These are phyloP conservation scores for Coreius guichenoti DNA, from an alignment of 2,797 vertebrate genomes.

Conservation along the genomic window DNA sequence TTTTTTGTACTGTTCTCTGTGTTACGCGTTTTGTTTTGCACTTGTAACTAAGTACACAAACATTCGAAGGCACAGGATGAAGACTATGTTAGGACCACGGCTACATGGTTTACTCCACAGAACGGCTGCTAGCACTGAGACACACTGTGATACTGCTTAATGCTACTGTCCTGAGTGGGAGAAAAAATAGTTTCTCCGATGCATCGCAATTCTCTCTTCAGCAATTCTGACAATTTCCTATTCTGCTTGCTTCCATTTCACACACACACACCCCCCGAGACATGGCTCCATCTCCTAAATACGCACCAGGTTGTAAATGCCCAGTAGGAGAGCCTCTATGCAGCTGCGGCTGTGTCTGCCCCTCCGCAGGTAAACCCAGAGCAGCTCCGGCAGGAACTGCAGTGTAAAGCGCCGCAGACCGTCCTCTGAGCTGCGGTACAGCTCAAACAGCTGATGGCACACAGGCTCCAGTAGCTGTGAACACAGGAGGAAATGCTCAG, in stretches of 20 bases:
- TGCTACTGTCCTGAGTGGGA: too few species aligned
- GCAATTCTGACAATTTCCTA: too few species aligned
- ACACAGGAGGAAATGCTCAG: background rate
- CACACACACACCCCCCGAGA: background rate
- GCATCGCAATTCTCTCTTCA: background rate
- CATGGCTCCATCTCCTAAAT: background rate
- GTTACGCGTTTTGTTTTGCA: too few species aligned
- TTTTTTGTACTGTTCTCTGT: too few species aligned
- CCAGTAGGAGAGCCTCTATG: conserved; percentile 94
- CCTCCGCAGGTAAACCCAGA: conserved; percentile 94
- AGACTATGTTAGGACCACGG: too few species aligned
- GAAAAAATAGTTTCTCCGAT: too few species aligned
- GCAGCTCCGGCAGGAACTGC: conserved; percentile 94
- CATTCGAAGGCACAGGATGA: too few species aligned
- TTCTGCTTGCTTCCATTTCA: too few species aligned
- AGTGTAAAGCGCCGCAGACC: conserved; percentile 93
- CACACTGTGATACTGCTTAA: too few species aligned
- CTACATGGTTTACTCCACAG: too few species aligned
- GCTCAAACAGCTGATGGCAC: conserved; percentile 96
- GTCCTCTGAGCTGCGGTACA: conserved; percentile 93
- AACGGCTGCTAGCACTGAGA: too few species aligned
- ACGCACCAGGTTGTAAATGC: conserved; percentile 97
- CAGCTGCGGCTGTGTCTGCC: conserved; percentile 95
- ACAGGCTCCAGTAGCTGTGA: conserved; percentile 93
- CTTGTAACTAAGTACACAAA: too few species aligned